Evolutionary conservation across 2,888 invertebrate species (phyloP).

Genomic region (Drosophila incognita): DNA sequence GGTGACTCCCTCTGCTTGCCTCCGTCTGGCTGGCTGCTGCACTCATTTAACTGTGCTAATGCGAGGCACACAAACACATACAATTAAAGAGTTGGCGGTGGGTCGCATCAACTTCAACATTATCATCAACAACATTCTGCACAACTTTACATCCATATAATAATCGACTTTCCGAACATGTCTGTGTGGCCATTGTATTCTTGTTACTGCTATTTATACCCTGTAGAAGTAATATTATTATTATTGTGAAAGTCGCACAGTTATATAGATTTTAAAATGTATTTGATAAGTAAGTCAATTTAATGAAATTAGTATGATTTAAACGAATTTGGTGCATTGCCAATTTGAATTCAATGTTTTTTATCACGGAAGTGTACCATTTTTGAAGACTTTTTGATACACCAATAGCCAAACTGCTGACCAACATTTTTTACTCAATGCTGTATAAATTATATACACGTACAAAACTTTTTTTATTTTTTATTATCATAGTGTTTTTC

Average conservation of each 20-base stretch:
- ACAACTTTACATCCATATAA: slow-evolving; percentile 63
- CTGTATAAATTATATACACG: neutral
- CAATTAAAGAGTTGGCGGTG: slow-evolving; percentile 37
- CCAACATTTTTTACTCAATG: neutral
- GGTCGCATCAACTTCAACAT: slow-evolving; percentile 51
- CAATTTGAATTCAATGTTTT: neutral
- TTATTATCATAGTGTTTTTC: neutral
- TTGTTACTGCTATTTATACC: slow-evolving; percentile 33
- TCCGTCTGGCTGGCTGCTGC: slow-evolving; percentile 32
- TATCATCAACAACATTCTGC: slow-evolving; percentile 31
- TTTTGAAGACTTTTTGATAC: no score
- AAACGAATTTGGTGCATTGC: neutral
- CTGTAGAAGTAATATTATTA: slow-evolving; percentile 10
- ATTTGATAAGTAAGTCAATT: neutral
- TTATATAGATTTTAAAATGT: neutral
- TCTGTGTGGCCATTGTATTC: slow-evolving; percentile 32
- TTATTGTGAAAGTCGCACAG: neutral
- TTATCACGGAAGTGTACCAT: neutral
- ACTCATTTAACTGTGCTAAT: slow-evolving; percentile 68
- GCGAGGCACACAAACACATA: slow-evolving; percentile 33
- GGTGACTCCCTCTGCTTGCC: slow-evolving; percentile 19
- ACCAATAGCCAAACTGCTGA: neutral
- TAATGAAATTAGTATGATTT: neutral
- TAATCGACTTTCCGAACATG: slow-evolving; percentile 53
- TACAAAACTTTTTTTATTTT: neutral